Base-by-base conservation (phyloP, 2,888 invertebrate species). In the Abscondita cerata region DNA sequence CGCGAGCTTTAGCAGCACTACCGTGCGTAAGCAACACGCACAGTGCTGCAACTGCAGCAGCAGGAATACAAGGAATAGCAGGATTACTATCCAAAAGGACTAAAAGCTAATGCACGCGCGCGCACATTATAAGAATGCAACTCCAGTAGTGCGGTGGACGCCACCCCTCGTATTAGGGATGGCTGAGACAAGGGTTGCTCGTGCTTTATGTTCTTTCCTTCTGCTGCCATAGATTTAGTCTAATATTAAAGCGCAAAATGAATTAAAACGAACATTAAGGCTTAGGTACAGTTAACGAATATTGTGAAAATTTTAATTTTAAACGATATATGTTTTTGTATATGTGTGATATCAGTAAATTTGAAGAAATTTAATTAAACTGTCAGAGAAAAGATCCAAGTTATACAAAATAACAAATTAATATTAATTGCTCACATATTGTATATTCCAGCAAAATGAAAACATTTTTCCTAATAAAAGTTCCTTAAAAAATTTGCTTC, bases 61-160 rank as follows among this genome's bases (percentile, higher is more conserved):
- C 66, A 67, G 67, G 65, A 70, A 67, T 52, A 54, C 13, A 60
- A 59, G 60, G 68, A 68, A 67, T 68, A 69, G 69, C 66, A 50
- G 65, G 61, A 66, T 64, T 59, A 63, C 66, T 64, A 60, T 67
- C 52, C 60, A 55, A 61, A 66, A 67, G 66, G 65, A 64, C 58
- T 61, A 53, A 62, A 61, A 64, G 68, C 62, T 67, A 66, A 70
- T 71, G 70, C 82, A 81, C 78, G 82, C 82, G 81, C 82, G 81
- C 76, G 74, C 68, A 66, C 68, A 64, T 52, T 50, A 72, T 66
- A 73, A 71, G 73, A 73, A 74, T 76, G 68, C 68, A 68, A 64
- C 68, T 64, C 61, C 67, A 55, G 62, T 61, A 58, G 58, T 50
- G 56, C 56, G 59, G 62, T 57, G 59, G 66, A 64, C 66, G 67